These are phyloP conservation scores for Peromyscus maniculatus DNA, from an alignment of 2,113 vertebrate genomes.

Conservation along the genomic window DNA sequence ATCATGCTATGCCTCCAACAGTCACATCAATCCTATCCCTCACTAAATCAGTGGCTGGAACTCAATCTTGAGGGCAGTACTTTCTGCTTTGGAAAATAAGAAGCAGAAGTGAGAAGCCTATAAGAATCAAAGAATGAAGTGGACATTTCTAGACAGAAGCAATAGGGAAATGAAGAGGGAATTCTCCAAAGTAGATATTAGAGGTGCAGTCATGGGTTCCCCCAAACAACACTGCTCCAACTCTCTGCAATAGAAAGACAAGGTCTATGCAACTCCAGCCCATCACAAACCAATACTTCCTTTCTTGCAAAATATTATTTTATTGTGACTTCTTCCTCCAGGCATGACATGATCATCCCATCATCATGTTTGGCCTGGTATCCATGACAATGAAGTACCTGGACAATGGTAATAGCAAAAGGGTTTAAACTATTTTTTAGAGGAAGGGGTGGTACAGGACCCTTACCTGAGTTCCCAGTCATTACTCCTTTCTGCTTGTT, in stretches of 20 bases:
- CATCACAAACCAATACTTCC: background rate
- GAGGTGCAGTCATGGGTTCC: background rate
- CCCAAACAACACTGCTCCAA: background rate
- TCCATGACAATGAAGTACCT: too few relatives aligned
- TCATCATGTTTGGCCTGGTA: background rate
- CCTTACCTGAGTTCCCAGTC: background rate
- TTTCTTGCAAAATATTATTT: background rate
- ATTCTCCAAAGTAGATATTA: background rate
- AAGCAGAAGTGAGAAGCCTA: background rate
- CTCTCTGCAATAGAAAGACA: background rate
- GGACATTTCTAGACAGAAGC: background rate
- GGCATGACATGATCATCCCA: background rate
- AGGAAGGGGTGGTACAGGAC: too few relatives aligned
- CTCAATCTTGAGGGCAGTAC: rapidly evolving
- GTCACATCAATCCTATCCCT: background rate
- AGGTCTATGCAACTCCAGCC: background rate
- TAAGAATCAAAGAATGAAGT: background rate
- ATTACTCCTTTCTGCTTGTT: background rate
- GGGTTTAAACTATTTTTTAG: background rate
- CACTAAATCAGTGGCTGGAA: background rate
- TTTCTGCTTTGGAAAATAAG: background rate
- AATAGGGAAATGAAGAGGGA: background rate
- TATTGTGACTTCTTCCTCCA: background rate
- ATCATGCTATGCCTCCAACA: background rate
- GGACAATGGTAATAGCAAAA: too few relatives aligned